A percentile compares a stretch with the other conserved stretches of the same genome.
Conservation (phyloP, 1,140 invertebrate genomes). For the Neodiprion fabricii region DNA sequence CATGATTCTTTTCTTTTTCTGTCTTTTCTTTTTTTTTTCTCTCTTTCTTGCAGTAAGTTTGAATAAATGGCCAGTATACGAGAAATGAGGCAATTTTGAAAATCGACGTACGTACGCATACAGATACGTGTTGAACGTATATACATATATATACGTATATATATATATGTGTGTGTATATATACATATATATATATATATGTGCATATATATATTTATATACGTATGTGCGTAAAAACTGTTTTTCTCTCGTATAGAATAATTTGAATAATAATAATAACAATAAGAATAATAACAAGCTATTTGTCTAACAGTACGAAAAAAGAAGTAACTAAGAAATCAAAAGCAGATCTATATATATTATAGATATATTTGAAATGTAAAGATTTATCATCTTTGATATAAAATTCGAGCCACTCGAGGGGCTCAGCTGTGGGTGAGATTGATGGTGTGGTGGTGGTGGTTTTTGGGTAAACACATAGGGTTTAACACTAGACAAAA, state of each 20-base stretch:
- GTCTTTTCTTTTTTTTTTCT: constrained; percentile 2
- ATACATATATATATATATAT: neutral
- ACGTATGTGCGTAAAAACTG: neutral
- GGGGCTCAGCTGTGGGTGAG: constrained; percentile 42
- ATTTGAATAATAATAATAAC: neutral
- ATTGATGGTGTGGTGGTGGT: constrained; percentile 48
- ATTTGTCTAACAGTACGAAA: too few species aligned
- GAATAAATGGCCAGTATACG: too few species aligned
- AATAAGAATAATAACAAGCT: too few species aligned
- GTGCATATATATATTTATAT: neutral
- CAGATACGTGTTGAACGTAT: neutral
- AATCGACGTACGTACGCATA: too few species aligned
- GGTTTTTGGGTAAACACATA: constrained; percentile 58
- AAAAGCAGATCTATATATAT: neutral
- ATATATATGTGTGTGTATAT: neutral
- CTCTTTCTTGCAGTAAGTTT: neutral
- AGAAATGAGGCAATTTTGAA: too few species aligned
- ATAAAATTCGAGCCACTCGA: constrained; percentile 19
- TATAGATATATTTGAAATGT: too few species aligned
- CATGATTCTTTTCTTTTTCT: constrained; percentile 21
- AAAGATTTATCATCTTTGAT: neutral
- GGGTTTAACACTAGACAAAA: constrained; percentile 63
- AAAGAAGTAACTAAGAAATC: neutral
- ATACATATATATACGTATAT: neutral
- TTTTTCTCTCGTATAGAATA: constrained; percentile 9